These are phyloP conservation scores for Schlechtendalia chinensis DNA, from an alignment of 1,140 invertebrate species.

Conservation along the genomic window DNA sequence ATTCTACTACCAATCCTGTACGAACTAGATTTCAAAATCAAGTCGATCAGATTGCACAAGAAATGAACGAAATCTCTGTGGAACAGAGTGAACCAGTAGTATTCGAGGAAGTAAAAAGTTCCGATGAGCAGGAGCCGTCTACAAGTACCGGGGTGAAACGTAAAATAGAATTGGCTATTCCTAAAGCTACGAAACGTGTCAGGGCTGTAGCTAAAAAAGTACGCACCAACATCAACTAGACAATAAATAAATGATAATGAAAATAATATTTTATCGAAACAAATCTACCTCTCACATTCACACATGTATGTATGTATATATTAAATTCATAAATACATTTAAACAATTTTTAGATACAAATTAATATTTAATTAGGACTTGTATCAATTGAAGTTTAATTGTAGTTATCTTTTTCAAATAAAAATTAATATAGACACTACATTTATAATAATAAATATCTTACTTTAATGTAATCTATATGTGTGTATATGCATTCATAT, in stretches of 20 bases:
- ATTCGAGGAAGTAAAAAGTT: constrained; percentile 16
- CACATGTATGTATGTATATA: not conserved
- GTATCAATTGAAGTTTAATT: constrained; percentile 4
- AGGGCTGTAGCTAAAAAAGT: constrained; percentile 42
- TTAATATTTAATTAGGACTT: constrained; percentile 26
- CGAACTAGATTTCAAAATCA: constrained; percentile 5
- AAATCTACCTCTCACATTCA: constrained; percentile 43
- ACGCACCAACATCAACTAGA: constrained; percentile 32
- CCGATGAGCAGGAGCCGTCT: constrained; percentile 42
- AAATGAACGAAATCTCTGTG: not conserved
- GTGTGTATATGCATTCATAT: not conserved
- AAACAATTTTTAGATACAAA: constrained; percentile 22
- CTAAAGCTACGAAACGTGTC: constrained; percentile 39
- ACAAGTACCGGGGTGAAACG: constrained; percentile 43
- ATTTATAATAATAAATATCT: constrained; percentile 16
- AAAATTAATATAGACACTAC: constrained; percentile 14
- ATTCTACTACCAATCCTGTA: constrained; percentile 24
- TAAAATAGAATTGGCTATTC: constrained; percentile 37
- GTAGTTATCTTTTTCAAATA: constrained; percentile 3
- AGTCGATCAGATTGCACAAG: constrained; percentile 8
- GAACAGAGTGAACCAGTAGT: not conserved
- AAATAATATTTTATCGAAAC: constrained; percentile 31
- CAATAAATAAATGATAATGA: constrained; percentile 31
- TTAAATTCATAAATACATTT: constrained; percentile 1
- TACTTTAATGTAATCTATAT: not conserved